Conservation (phyloP, 30 jellyfish, hydroid and myxozoan genomes). For the Nemopilema nomurai region DNA sequence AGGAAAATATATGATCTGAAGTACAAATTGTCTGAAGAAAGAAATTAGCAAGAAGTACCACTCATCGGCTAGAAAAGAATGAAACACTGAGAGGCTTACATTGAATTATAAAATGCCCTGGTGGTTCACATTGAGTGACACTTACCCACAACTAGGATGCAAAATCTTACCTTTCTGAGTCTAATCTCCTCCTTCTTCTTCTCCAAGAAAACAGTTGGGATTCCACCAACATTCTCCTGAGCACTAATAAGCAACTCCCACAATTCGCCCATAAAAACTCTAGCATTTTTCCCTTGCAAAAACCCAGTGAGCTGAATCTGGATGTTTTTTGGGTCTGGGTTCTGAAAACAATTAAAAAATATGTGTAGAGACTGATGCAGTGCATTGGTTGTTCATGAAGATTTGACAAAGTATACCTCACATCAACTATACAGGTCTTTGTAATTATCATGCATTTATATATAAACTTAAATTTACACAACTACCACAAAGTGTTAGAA, state of each 20-base stretch:
- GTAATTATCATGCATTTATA: too few relatives aligned
- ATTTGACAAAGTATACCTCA: too few relatives aligned
- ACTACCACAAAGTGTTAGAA: too few relatives aligned
- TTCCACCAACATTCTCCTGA: conserved; percentile 91
- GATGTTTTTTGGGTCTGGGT: conserved; percentile 87
- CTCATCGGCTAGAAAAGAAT: background rate
- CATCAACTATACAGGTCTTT: too few relatives aligned
- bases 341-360: conserved; percentile 13
- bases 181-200: conserved; percentile 95
- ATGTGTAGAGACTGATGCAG: too few relatives aligned
- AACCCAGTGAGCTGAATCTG: conserved; percentile 93
- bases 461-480: too few relatives aligned
- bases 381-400: too few relatives aligned
- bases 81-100: background rate
- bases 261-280: conserved; percentile 93
- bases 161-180: conserved; percentile 73
- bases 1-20: too few relatives aligned
- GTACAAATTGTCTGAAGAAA: too few relatives aligned
- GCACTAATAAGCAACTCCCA: conserved; percentile 96
- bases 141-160: too few relatives aligned
- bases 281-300: conserved; percentile 94
- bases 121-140: background rate
- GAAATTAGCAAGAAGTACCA: too few relatives aligned
- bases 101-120: background rate
- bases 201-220: conserved; percentile 91